Base-by-base conservation (phyloP, 2,113 vertebrate species). In the Oreotrochilus melanogaster region DNA sequence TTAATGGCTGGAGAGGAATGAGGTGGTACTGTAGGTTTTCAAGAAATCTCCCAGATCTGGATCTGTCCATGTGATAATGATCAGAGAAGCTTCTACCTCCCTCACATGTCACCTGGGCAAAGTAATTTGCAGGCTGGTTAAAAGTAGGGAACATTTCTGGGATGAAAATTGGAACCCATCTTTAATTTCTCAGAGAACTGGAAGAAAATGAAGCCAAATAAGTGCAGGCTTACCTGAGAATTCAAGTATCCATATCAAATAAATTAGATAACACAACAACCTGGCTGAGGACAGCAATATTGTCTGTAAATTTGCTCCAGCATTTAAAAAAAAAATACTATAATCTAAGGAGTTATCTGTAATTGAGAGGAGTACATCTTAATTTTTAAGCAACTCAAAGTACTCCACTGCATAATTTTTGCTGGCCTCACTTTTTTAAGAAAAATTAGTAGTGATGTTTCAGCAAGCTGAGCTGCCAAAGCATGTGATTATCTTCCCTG, bases 1-100 rank as follows among this genome's bases (percentile, higher is more conserved):
- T 82, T 94, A 83, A 79, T 66, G 35, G 76, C 66, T 83, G 67
- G 89, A 89, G 56, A 71, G 79, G 90, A 80, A 80, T 48, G 8
- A 93, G 76, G 62, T 24, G 47, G 35, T 93, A 92, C 15, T 64
- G 17, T 9, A 1, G 39, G 22, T 43, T 48, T 60, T 86, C 86
- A 31, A 86, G 74, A 89, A 83, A 79, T 70, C 58, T 22, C 23
- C 9, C 30, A 87, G 35, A 39, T 18, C 69, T 2, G 1, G 19
- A 79, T 47, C 42, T 54, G 78, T 25, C 24, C 27, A 30, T 21
- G 7, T 30, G 74, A 23, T 42, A 65, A 65, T 11, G 9, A 73
- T 19, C 18, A 50, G 2, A 60, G 27, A 3, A 11, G 58, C 54
- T 92, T 81, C 9, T 9, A 47, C 13, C 19, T 79, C 53, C n/a